Base-by-base conservation (phyloP, 2,113 vertebrate genomes). In the Sylvietta virens region DNA sequence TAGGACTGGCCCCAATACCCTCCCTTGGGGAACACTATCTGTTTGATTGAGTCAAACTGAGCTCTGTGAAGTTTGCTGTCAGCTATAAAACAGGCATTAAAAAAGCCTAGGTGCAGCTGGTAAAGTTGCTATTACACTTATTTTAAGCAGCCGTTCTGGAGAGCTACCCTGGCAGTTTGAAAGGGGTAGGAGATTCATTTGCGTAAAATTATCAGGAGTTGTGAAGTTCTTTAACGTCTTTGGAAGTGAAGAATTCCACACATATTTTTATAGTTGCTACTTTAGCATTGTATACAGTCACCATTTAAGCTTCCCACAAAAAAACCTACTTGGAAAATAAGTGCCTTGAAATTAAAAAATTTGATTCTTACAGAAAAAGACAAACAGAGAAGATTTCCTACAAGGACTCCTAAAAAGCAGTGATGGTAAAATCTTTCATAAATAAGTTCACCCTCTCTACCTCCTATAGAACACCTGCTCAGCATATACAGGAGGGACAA, bases 1-100 rank as follows among this genome's bases (percentile, higher is more conserved):
- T 7, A 61, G 35, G 20, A 50, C 15, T 39, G 23, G 7, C 28
- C 42, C 10, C 7, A 39, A 0, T 23, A 50, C 18, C 2, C 0
- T 19, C 11, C 30, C 31, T 22, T 27, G 9, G 15, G 10, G 6
- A 66, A 4, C 14, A 60, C 5, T 22, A 8, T 23, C 31, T 76
- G 7, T 26, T 73, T 54, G 53, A 51, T 3, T 35, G 28, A 65
- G 45, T n/a, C 61, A 56, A 12, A 57, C 8, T 31, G 24, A 88
- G 22, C 14, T 9, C 42, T 51, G 7, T 39, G 18, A 64, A 64
- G 31, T 39, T 39, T 57, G 8, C n/a, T 13, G 5, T 28, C 15
- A 86, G 51, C 54, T 94, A 45, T 53, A 92, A 88, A 89, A n/a
- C 22, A 19, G 39, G 22, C 35, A 22, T 65, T 84, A 33, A 76